Percentiles rank a stretch among this genome's conserved stretches.
phyloP scores from a whole-genome alignment of 1,140 invertebrate genomes.

The Bemisia tabaci region DNA sequence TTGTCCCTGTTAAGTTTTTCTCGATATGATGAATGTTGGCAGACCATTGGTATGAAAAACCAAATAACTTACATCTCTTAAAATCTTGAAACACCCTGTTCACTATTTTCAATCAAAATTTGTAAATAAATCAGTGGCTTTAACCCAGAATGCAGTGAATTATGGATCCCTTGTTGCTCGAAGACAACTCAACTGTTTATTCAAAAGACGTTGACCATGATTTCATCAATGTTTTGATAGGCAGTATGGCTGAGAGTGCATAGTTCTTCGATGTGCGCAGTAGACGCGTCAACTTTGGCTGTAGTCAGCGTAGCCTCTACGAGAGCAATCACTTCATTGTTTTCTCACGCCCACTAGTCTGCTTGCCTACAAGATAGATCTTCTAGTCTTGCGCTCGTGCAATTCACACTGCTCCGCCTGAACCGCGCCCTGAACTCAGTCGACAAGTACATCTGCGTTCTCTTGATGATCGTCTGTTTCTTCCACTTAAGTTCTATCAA shows the following conservation, averaged over 20 bases:
- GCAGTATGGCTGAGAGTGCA: not conserved
- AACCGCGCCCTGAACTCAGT: not conserved
- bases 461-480: not conserved
- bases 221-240: not conserved
- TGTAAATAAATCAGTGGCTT: too few species aligned
- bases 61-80: too few species aligned
- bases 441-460: not conserved
- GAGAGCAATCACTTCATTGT: not conserved
- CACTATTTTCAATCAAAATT: too few species aligned
- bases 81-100: too few species aligned
- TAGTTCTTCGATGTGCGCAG: not conserved
- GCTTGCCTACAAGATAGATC: not conserved
- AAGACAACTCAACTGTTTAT: too few species aligned
- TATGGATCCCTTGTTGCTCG: too few species aligned
- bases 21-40: too few species aligned
- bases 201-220: not conserved
- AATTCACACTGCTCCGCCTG: not conserved
- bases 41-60: too few species aligned
- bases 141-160: too few species aligned
- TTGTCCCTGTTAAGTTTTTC: too few species aligned
- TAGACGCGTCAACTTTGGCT: not conserved
- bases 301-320: not conserved
- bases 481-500: not conserved
- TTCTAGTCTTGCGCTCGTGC: not conserved
- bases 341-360: not conserved